Evolutionary conservation across 2,113 vertebrate genomes (phyloP).

Genomic region (Mormyrus lacerda): DNA sequence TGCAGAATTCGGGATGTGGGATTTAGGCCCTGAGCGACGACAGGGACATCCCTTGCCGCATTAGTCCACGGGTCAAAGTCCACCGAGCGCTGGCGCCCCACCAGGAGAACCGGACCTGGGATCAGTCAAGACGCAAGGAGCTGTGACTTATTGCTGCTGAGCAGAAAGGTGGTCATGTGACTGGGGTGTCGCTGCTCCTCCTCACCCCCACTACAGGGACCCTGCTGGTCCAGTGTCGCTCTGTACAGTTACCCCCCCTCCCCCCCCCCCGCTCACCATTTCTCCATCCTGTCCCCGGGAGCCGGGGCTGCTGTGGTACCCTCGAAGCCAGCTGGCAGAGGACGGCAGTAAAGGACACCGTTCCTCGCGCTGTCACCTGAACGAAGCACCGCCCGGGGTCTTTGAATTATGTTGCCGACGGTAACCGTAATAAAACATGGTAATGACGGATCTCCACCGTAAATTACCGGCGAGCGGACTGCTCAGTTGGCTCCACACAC

Average conservation of each 20-base stretch:
- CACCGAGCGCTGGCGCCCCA: constrained; percentile 69
- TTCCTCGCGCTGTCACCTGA: constrained; percentile 55
- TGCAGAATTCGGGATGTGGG: constrained; percentile 71
- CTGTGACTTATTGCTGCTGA: constrained; percentile 86
- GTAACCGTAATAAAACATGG: constrained; percentile 65
- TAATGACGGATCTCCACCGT: constrained; percentile 64
- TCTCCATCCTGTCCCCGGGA: constrained; percentile 42
- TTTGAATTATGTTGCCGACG: constrained; percentile 59
- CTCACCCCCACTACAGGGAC: constrained; percentile 57
- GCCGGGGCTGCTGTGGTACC: constrained; percentile 39
- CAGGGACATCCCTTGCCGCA: constrained; percentile 67
- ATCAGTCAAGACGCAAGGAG: constrained; percentile 70
- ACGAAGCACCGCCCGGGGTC: constrained; percentile 43
- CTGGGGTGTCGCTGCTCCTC: constrained; percentile 53
- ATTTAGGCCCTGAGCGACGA: constrained; percentile 82
- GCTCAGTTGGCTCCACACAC: constrained; percentile 44
- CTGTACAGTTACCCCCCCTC: constrained; percentile 37
- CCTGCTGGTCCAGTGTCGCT: constrained; percentile 62
- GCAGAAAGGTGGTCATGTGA: constrained; percentile 89
- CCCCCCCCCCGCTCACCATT: constrained; percentile 11
- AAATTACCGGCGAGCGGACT: constrained; percentile 63
- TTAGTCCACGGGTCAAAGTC: constrained; percentile 87
- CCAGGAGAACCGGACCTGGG: constrained; percentile 71
- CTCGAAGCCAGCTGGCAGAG: constrained; percentile 50
- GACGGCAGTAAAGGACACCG: constrained; percentile 60